These are phyloP conservation scores for Corella eumyota DNA, from an alignment of 23 tunicate genomes.

Conservation along the genomic window DNA sequence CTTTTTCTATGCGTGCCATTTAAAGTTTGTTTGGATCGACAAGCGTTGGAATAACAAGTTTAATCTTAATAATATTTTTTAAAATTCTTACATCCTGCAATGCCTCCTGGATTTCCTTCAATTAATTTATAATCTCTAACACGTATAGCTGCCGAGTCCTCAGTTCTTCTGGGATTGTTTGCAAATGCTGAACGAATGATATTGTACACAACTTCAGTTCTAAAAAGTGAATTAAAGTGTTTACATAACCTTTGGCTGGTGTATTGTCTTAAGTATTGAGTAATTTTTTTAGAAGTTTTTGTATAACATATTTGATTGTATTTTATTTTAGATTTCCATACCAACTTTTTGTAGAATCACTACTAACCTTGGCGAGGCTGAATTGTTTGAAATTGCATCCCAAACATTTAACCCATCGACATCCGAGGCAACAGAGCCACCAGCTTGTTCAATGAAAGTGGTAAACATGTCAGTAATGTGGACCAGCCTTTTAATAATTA, in stretches of 20 bases:
- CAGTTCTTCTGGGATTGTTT: background rate
- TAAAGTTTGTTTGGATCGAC: too few species aligned
- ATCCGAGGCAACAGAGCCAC: constrained; percentile 7
- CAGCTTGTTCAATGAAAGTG: constrained; percentile 16
- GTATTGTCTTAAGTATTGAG: too few species aligned
- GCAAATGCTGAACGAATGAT: background rate
- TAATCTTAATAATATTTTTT: background rate
- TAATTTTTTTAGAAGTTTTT: too few species aligned
- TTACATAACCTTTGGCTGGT: too few species aligned
- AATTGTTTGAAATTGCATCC: constrained; percentile 11
- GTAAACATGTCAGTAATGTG: constrained; percentile 22
- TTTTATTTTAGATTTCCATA: too few species aligned
- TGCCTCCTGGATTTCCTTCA: constrained; percentile 14
- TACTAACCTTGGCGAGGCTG: constrained; percentile 9
- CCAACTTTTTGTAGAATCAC: too few species aligned
- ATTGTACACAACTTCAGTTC: constrained; percentile 17
- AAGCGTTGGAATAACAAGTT: too few species aligned
- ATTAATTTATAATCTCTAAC: constrained; percentile 7
- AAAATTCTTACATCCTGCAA: constrained; percentile 8
- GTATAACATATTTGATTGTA: too few species aligned
- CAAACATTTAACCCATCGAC: constrained; percentile 16
- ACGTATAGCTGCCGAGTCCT: constrained; percentile 15
- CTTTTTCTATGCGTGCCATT: too few species aligned
- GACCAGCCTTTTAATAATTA: constrained; percentile 6
- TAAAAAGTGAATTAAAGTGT: too few species aligned